phyloP scores from a whole-genome alignment of 2,888 invertebrate species.

The Hemistola chrysoprasaria region DNA sequence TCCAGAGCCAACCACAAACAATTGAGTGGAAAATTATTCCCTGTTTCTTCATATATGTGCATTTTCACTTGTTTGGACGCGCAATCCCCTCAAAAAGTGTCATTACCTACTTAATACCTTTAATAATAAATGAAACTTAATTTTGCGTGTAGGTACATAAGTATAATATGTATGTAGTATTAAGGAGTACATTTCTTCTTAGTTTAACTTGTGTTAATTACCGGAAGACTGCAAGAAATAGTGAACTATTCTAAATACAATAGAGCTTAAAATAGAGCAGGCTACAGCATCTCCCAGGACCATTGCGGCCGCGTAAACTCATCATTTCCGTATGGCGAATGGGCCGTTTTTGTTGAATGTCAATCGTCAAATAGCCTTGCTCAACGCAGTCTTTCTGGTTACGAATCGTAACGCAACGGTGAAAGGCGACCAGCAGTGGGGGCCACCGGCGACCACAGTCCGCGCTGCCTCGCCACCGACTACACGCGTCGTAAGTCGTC shows the following conservation, averaged over 20 bases:
- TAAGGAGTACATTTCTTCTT: too few relatives aligned
- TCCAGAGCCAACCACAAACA: too few relatives aligned
- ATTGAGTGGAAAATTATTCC: too few relatives aligned
- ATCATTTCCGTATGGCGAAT: slow-evolving; percentile 65
- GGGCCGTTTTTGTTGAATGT: slow-evolving; percentile 74
- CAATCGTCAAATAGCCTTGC: slow-evolving; percentile 78
- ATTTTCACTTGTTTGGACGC: too few relatives aligned
- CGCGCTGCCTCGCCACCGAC: slow-evolving; percentile 33
- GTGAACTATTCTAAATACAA: slow-evolving; percentile 10
- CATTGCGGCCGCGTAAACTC: slow-evolving; percentile 32
- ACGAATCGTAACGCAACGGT: slow-evolving; percentile 72
- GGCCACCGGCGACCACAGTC: slow-evolving; percentile 49
- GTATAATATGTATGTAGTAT: too few relatives aligned
- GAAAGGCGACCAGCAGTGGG: slow-evolving; percentile 60
- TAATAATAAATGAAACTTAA: too few relatives aligned
- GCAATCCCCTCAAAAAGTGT: too few relatives aligned
- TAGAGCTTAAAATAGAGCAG: slow-evolving; percentile 27
- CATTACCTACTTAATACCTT: too few relatives aligned
- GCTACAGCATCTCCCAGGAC: slow-evolving; percentile 24
- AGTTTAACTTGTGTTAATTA: too few relatives aligned
- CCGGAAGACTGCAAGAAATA: too few relatives aligned
- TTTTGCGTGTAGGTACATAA: too few relatives aligned
- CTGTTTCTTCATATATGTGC: too few relatives aligned
- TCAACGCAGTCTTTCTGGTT: slow-evolving; percentile 68
- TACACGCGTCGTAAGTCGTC: slow-evolving; percentile 27